Base-by-base conservation (phyloP, 2,113 vertebrate species). In the Perca schrenkii region DNA sequence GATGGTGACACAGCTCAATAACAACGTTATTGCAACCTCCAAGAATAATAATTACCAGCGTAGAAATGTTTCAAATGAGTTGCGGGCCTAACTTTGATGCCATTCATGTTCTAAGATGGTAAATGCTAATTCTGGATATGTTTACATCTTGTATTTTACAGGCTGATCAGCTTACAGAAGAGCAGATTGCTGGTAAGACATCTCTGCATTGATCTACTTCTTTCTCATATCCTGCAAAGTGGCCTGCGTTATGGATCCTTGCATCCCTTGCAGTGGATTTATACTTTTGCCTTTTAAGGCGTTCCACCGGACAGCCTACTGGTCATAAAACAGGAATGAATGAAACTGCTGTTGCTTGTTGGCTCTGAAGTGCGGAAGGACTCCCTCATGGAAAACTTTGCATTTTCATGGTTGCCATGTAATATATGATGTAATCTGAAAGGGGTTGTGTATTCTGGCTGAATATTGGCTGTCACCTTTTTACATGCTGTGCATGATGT, bases 151-250 rank as follows among this genome's bases (percentile, higher is more conserved):
- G 4, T 74, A 1, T 54, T 86, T 77, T 79, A 89, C 75, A 99
- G 98, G 98, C 98, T 96, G 98, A 99, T 94, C 98, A 99, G 94
- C 97, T 99, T 95, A 99, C 98, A 97, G 98, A 99, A 94, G 98
- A 99, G 96, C 98, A 99, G 95, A 99, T 99, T 96, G 98, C 98
- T 94, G 98, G 98, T 99, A 95, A 98, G 97, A 85, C 89, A 85
- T 80, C 47, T 22, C 82, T 65, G 89, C 91, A 83, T 89, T 83
- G 83, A 83, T 77, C 62, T 76, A 21, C 83, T 77, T 11, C 84
- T 84, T 53, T 71, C 68, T 70, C 76, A 61, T 79, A 61, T 67
- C 74, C 74, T 74, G 77, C 83, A 86, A 82, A 87, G 61, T 84
- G 81, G 86, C 85, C 77, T 80, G 68, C 57, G 5, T 80, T 85